Conservation (phyloP, 2,888 invertebrate species). For the Drosophila mercatorum region DNA sequence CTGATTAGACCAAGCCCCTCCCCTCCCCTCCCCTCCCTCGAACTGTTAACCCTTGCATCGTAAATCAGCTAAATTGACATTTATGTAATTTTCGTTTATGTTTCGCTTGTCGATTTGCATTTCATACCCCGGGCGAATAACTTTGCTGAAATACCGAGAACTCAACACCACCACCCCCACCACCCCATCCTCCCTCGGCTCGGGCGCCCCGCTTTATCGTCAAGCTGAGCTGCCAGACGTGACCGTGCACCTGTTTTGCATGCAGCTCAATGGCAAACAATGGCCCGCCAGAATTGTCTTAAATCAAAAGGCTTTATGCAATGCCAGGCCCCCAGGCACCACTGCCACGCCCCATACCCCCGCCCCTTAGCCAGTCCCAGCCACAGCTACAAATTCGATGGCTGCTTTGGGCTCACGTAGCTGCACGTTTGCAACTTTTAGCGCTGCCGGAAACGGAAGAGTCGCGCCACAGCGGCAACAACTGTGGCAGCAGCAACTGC, state of each 20-base stretch:
- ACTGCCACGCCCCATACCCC: neutral
- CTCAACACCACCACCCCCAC: no score
- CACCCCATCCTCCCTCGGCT: neutral
- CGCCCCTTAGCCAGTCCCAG: neutral
- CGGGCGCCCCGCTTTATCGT: slow-evolving; percentile 15
- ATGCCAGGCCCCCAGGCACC: slow-evolving; percentile 1
- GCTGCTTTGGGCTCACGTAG: slow-evolving; percentile 56
- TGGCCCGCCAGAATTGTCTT: slow-evolving; percentile 38
- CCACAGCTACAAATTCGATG: slow-evolving; percentile 14
- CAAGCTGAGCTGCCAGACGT: slow-evolving; percentile 53
- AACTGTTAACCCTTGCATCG: slow-evolving; percentile 8
- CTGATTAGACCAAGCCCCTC: slow-evolving; percentile 37
- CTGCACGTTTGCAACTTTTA: slow-evolving; percentile 56
- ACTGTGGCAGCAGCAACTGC: slow-evolving; percentile 8
- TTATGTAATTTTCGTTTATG: slow-evolving; percentile 31
- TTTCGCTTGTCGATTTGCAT: slow-evolving; percentile 11
- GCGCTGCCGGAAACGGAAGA: slow-evolving; percentile 66
- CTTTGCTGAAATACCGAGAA: neutral
- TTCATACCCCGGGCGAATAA: neutral
- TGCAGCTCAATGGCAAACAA: slow-evolving; percentile 52
- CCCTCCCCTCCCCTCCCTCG: neutral
- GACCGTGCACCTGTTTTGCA: slow-evolving; percentile 46
- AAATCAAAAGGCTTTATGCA: slow-evolving; percentile 38
- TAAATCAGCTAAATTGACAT: slow-evolving; percentile 55
- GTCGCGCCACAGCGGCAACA: slow-evolving; percentile 20